Percentiles rank a stretch among this genome's conserved stretches.
These are phyloP conservation scores for Cinclus mexicanus DNA, from an alignment of 2,113 vertebrate species.

Conservation along the genomic window DNA sequence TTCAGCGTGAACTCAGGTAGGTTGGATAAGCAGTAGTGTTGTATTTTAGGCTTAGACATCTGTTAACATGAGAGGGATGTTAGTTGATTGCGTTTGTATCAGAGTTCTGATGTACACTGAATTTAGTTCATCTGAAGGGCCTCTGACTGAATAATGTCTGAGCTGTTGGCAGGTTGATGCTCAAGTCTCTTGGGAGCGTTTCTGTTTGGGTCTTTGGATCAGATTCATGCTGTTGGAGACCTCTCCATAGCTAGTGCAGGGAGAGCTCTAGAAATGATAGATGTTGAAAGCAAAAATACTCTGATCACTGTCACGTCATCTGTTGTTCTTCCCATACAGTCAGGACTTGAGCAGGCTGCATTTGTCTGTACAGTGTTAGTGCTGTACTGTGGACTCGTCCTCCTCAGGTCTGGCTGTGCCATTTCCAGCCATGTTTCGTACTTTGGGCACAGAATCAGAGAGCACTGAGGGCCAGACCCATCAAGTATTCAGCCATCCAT, in stretches of 20 bases:
- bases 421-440: accelerated
- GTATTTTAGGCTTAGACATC: background rate
- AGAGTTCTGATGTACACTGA: background rate
- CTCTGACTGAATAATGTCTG: background rate
- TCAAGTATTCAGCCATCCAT: background rate
- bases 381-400: accelerated
- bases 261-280: background rate
- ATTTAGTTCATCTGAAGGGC: background rate
- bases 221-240: accelerated
- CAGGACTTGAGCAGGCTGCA: background rate
- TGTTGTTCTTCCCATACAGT: background rate
- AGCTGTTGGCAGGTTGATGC: background rate
- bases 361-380: background rate
- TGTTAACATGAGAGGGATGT: background rate
- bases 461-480: background rate
- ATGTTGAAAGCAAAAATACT: background rate
- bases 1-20: background rate
- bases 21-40: background rate
- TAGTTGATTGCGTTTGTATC: background rate
- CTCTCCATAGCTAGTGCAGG: background rate
- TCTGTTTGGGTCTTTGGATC: background rate
- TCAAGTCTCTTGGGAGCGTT: background rate
- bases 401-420: background rate
- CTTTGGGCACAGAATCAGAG: background rate
- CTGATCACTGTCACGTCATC: background rate